phyloP scores from a whole-genome alignment of 2,113 vertebrate species.

The Pithys albifrons region DNA sequence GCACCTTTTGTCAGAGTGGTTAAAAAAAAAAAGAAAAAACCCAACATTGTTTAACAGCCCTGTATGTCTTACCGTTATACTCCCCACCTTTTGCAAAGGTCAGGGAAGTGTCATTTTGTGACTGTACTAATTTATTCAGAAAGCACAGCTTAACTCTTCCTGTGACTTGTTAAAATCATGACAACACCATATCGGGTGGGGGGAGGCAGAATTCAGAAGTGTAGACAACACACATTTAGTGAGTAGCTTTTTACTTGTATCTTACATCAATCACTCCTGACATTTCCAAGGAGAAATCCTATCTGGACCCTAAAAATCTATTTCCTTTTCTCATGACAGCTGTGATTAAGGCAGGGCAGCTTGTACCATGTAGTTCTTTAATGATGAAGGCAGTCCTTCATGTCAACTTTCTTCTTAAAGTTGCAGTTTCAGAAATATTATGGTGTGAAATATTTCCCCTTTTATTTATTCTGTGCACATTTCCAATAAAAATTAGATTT shows the following conservation, averaged over 20 bases:
- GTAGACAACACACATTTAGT: constrained; percentile 56
- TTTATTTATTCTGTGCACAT: not conserved
- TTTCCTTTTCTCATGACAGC: constrained; percentile 51
- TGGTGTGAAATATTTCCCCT: not conserved
- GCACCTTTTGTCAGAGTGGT: constrained; percentile 46
- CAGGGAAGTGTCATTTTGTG: constrained; percentile 57
- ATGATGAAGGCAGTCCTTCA: constrained; percentile 27
- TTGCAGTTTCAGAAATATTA: constrained; percentile 17
- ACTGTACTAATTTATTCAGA: constrained; percentile 67
- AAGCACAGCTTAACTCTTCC: constrained; percentile 48
- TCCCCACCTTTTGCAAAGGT: constrained; percentile 32
- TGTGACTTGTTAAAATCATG: constrained; percentile 52
- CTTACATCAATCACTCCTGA: constrained; percentile 65
- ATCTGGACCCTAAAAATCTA: constrained; percentile 58
- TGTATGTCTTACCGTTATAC: constrained; percentile 48
- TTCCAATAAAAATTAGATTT: not conserved
- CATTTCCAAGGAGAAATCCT: constrained; percentile 54
- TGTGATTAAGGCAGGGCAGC: constrained; percentile 57
- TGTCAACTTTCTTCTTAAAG: constrained; percentile 49
- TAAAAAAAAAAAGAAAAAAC: not conserved
- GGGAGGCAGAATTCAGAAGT: constrained; percentile 32
- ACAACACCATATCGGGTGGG: constrained; percentile 56
- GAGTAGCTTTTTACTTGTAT: constrained; percentile 51
- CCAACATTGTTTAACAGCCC: constrained; percentile 47
- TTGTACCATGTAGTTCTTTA: constrained; percentile 30